Percentiles rank a stretch among this genome's conserved stretches.
Evolutionary conservation across 2,888 invertebrate species (phyloP).

Genomic region (Dilophus febrilis): DNA sequence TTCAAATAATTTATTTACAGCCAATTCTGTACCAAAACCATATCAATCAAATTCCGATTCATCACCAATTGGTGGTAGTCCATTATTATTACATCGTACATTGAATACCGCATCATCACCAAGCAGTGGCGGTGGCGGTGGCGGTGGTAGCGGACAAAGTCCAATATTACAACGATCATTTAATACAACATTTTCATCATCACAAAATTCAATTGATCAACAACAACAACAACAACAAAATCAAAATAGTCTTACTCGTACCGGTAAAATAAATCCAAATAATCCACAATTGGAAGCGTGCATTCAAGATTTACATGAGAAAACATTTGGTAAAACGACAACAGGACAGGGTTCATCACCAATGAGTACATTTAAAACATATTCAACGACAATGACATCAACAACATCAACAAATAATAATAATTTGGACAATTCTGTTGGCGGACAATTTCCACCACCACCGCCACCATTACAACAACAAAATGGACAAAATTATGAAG

Average conservation of each 20-base stretch:
- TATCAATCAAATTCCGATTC: conserved; percentile 16
- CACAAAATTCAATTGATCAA: conserved; percentile 11
- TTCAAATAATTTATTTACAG: conserved; percentile 19
- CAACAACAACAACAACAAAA: conserved; percentile 7
- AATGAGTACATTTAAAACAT: conserved; percentile 21
- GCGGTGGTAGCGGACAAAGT: conserved; percentile 10
- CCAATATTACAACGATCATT: conserved; percentile 10
- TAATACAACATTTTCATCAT: conserved; percentile 6
- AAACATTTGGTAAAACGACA: conserved; percentile 25
- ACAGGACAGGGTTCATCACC: conserved; percentile 25
- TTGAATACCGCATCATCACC: conserved; percentile 7
- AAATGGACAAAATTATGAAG: conserved; percentile 40
- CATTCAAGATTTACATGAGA: conserved; percentile 29
- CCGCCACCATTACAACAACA: too few species aligned
- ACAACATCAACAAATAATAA: too few species aligned
- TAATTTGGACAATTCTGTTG: too few species aligned
- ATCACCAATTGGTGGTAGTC: conserved; percentile 7
- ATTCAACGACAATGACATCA: conserved; percentile 7
- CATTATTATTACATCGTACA: conserved; percentile 12
- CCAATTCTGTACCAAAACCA: conserved; percentile 29
- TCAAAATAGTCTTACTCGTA: conserved; percentile 7
- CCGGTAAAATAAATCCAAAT: conserved; percentile 10
- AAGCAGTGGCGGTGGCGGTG: conserved; percentile 13
- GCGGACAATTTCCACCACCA: too few species aligned
- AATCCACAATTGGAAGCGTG: conserved; percentile 22